Conservation (phyloP, 1,140 invertebrate genomes). For the Conus betulinus region DNA sequence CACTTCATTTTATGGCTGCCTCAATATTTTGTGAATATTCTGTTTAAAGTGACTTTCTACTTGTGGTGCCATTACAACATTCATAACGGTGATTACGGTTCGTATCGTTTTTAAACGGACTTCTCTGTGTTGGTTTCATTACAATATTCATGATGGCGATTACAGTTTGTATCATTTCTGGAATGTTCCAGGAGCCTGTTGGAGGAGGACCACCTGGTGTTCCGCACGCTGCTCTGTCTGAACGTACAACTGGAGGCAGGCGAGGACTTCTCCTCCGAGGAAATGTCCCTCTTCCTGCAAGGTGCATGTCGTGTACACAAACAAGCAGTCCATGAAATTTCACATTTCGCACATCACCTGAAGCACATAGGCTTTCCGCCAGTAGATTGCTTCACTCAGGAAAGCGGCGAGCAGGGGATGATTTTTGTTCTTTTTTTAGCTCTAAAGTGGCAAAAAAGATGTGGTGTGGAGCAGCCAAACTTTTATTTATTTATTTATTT, state of each 20-base stretch:
- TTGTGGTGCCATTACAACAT: too few species aligned
- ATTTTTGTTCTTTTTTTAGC: too few species aligned
- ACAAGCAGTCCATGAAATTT: neutral
- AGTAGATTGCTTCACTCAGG: neutral
- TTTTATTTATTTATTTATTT: too few species aligned
- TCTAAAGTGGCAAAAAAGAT: too few species aligned
- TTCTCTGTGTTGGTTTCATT: too few species aligned
- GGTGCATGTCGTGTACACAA: slow-evolving; percentile 46
- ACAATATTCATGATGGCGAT: too few species aligned
- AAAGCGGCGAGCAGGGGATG: neutral
- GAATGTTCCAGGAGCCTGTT: slow-evolving; percentile 62
- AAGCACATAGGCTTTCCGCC: neutral
- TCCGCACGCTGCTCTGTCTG: slow-evolving; percentile 69
- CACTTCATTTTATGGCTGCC: too few species aligned
- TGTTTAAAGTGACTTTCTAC: too few species aligned
- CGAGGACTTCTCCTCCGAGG: slow-evolving; percentile 70
- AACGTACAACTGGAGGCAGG: slow-evolving; percentile 70
- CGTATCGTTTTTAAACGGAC: too few species aligned
- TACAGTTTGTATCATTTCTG: neutral
- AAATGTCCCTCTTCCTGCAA: slow-evolving; percentile 72
- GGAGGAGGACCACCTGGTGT: slow-evolving; percentile 70
- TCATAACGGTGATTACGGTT: too few species aligned
- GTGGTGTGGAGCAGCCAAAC: too few species aligned
- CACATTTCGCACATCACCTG: neutral
- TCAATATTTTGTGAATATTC: too few species aligned